Percentiles rank a stretch among this genome's conserved stretches.
These are phyloP conservation scores for Mohoua ochrocephala DNA, from an alignment of 2,113 vertebrate genomes.

Conservation along the genomic window DNA sequence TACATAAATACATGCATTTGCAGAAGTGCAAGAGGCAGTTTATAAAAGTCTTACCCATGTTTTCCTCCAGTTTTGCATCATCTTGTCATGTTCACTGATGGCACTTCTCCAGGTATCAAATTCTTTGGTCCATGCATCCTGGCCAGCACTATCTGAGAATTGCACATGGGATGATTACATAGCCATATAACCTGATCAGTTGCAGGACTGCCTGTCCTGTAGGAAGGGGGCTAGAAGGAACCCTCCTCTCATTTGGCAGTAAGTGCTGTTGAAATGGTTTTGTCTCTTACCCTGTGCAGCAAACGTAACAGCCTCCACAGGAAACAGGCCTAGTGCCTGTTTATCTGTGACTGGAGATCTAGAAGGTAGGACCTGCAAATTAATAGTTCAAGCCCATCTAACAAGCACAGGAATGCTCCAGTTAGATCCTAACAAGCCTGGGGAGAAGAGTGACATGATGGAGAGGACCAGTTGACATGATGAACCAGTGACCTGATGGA, in stretches of 20 bases:
- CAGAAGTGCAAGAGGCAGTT: neutral
- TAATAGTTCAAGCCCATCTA: neutral
- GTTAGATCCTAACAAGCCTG: neutral
- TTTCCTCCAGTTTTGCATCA: slow-evolving; percentile 86
- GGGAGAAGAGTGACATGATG: neutral
- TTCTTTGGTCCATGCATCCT: slow-evolving; percentile 73
- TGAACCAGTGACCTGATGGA: neutral
- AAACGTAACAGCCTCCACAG: neutral
- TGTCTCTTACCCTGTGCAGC: neutral
- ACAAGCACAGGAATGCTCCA: neutral
- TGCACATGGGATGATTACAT: neutral
- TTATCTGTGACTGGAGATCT: neutral
- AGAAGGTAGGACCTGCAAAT: neutral
- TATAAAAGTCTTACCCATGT: slow-evolving; percentile 77
- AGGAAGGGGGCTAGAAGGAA: neutral
- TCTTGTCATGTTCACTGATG: slow-evolving; percentile 78
- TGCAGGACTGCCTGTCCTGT: neutral
- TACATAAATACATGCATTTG: neutral
- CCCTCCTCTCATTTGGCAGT: neutral
- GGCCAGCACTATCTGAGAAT: slow-evolving; percentile 73
- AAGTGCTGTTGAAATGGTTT: neutral
- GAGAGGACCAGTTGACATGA: too few relatives aligned
- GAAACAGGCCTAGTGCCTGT: neutral
- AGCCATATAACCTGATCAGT: neutral
- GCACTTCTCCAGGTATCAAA: slow-evolving; percentile 81